phyloP scores from a whole-genome alignment of 2,888 invertebrate species.

The Eucera pruinosa region DNA sequence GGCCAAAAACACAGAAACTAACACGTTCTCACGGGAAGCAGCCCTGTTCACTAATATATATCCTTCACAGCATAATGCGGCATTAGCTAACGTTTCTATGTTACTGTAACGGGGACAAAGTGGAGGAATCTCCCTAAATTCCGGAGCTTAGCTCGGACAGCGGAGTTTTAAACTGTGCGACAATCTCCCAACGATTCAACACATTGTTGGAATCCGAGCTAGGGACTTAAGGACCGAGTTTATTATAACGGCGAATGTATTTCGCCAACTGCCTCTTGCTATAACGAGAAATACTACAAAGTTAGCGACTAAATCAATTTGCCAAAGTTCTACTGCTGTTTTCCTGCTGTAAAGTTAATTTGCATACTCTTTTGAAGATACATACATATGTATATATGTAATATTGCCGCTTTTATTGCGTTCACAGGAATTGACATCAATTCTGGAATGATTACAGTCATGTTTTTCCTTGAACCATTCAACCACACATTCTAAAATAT shows the following conservation, averaged over 20 bases:
- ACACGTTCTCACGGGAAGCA: background rate
- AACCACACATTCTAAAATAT: no score
- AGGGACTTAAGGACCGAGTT: conserved; percentile 32
- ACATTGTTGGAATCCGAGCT: conserved; percentile 22
- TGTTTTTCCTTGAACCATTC: no score
- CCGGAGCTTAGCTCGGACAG: conserved; percentile 27
- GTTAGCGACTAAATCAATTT: conserved; percentile 10
- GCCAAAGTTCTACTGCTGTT: background rate
- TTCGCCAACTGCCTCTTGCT: conserved; percentile 11
- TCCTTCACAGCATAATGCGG: background rate
- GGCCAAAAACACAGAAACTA: background rate
- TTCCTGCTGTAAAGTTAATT: background rate
- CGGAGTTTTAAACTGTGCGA: conserved; percentile 32
- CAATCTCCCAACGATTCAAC: conserved; percentile 19
- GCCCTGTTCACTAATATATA: background rate
- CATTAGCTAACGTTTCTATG: background rate
- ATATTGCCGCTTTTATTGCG: no score
- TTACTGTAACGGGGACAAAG: conserved; percentile 7
- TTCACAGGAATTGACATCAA: no score
- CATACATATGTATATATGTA: no score
- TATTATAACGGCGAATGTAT: conserved; percentile 32
- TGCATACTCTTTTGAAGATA: background rate
- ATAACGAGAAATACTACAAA: background rate
- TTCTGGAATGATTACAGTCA: no score
- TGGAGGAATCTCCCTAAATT: conserved; percentile 27